A percentile compares a stretch with the other conserved stretches of the same genome.
Evolutionary conservation across 2,888 invertebrate species (phyloP).

Genomic region (Matsumyia berberina): DNA sequence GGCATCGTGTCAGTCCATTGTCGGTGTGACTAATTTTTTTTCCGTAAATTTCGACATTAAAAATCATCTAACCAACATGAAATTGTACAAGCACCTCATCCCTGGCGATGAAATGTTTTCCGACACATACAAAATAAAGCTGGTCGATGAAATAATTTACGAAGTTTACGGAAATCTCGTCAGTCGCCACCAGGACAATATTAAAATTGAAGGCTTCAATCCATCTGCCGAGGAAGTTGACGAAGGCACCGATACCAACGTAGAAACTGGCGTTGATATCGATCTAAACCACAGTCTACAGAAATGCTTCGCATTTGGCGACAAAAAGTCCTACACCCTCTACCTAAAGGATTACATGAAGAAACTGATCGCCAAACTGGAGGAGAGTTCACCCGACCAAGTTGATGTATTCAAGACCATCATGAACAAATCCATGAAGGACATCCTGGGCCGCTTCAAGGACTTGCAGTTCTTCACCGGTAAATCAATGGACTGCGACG

Average conservation of each 20-base stretch:
- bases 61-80: constrained; percentile 88
- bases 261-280: constrained; percentile 95
- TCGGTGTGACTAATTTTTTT: constrained; percentile 74
- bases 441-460: constrained; percentile 94
- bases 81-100: constrained; percentile 97
- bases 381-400: constrained; percentile 92
- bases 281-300: constrained; percentile 95
- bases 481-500: constrained; percentile 96
- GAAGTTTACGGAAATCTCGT: constrained; percentile 96
- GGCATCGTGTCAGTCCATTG: constrained; percentile 76
- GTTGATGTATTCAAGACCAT: constrained; percentile 95
- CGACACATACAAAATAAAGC: constrained; percentile 96
- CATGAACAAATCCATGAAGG: constrained; percentile 97
- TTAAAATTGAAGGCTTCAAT: constrained; percentile 94
- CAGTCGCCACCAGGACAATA: constrained; percentile 88
- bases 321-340: constrained; percentile 95
- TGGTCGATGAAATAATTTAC: constrained; percentile 96
- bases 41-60: constrained; percentile 65
- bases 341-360: constrained; percentile 99
- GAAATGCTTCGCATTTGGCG: constrained; percentile 93
- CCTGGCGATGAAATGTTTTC: constrained; percentile 99
- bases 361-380: constrained; percentile 93
- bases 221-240: constrained; percentile 95
- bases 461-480: constrained; percentile 96
- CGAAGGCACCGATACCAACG: constrained; percentile 90